These are phyloP conservation scores for Hippocampus barbouri DNA, from an alignment of 2,113 vertebrate genomes.

Conservation along the genomic window DNA sequence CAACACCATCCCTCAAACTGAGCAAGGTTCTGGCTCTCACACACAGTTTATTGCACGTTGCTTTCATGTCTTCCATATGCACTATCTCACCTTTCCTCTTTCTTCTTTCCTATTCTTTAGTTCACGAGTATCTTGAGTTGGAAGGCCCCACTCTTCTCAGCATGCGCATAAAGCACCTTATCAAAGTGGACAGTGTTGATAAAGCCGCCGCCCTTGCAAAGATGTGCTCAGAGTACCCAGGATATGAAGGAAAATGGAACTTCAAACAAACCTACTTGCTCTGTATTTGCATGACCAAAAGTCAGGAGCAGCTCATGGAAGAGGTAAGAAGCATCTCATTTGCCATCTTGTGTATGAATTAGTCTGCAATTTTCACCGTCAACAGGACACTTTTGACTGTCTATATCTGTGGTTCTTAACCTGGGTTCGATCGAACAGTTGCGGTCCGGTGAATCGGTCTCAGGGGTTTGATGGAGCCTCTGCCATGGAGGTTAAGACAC, in stretches of 20 bases:
- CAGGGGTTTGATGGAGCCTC: no score
- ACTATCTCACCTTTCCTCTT: neutral
- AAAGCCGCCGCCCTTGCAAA: conserved; percentile 91
- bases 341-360: neutral
- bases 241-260: conserved; percentile 90
- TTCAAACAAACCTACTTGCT: conserved; percentile 97
- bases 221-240: conserved; percentile 89
- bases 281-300: conserved; percentile 91
- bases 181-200: conserved; percentile 86
- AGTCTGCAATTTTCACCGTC: neutral
- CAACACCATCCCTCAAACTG: conserved; percentile 80
- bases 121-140: conserved; percentile 83
- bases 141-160: conserved; percentile 91
- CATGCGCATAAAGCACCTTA: conserved; percentile 97
- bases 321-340: conserved; percentile 75
- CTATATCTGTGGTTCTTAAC: no score
- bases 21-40: conserved; percentile 76
- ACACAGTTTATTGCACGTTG: neutral
- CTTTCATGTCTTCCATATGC: neutral
- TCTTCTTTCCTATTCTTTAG: conserved; percentile 55
- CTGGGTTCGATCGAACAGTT: no score
- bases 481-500: no score
- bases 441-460: no score
- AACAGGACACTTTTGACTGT: neutral
- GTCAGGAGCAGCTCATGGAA: conserved; percentile 90